Evolutionary conservation across 2,113 vertebrate species (phyloP), one percentile per base, ranked within the genome.

Genomic region (Setophaga coronata): DNA sequence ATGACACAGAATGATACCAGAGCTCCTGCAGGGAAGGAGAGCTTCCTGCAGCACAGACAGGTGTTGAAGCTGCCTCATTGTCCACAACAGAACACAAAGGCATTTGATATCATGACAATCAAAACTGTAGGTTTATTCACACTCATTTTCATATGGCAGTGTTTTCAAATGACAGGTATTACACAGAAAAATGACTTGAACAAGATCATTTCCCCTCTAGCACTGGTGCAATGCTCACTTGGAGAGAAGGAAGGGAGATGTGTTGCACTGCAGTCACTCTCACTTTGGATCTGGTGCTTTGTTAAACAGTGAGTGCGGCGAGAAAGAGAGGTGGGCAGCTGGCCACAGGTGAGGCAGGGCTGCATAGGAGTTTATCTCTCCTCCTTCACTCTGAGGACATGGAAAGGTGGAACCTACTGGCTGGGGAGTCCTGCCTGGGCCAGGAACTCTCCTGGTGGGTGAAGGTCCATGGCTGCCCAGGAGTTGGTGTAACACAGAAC

Each of bases 301-400:
- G 54, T 51, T 64, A 29, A 70, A 12, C 11, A 65, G 42, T 29
- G 61, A 79, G 45, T 10, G 61, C 29, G 23, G 26, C 3, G 34
- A 50, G 61, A 56, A 82, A 18, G 51, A 70, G 67, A 40, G 16
- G 47, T 26, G 79, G 40, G 56, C 20, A 33, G 1, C 1, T 65
- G 24, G 54, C 33, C 58, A 23, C 42, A 3, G 74, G 4, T 10
- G 29, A 43, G 31, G 73, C 40, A 28, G 34, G 15, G 14, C 12
- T 40, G 15, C 36, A 7, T 8, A 12, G 38, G 42, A 50, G 11
- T 15, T 28, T 3, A 29, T 34, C 28, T 29, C 72, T 67, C 25
- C 62, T 40, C 23, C 47, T 61, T 1, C 0, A 5, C 36, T 18
- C 60, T 0, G 0, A 34, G 56, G 16, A 26, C 19, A 4, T 3